phyloP scores from a whole-genome alignment of 2,113 vertebrate genomes.

The Tychaedon coryphoeus region DNA sequence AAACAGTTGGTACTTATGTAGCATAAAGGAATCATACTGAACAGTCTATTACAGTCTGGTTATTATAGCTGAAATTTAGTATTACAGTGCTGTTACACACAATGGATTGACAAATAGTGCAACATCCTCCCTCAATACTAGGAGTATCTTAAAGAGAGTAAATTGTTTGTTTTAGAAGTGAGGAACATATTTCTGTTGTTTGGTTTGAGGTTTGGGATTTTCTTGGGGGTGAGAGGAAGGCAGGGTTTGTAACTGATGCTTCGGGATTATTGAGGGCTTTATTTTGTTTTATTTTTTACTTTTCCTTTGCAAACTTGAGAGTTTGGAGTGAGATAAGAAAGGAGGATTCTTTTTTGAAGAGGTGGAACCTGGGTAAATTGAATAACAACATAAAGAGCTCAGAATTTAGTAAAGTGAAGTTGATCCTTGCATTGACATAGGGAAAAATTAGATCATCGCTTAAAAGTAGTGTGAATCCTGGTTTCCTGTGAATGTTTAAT shows the following conservation, averaged over 20 bases:
- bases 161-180: background rate
- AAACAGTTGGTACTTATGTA: background rate
- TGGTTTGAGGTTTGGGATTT: background rate
- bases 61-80: background rate
- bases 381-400: background rate
- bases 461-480: background rate
- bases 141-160: background rate
- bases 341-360: background rate
- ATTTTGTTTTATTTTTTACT: background rate
- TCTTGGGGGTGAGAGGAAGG: background rate
- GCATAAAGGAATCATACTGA: background rate
- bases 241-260: background rate
- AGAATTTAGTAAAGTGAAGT: background rate
- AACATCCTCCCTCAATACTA: fast-evolving
- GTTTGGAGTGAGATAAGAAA: background rate
- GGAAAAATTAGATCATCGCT: background rate
- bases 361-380: fast-evolving
- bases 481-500: background rate
- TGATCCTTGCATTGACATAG: background rate
- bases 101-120: background rate
- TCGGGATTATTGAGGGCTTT: background rate
- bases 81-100: background rate
- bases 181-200: background rate
- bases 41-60: background rate
- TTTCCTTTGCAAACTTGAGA: background rate